Base-by-base conservation (phyloP, 1,140 invertebrate species). In the Bathynomus jamesi region DNA sequence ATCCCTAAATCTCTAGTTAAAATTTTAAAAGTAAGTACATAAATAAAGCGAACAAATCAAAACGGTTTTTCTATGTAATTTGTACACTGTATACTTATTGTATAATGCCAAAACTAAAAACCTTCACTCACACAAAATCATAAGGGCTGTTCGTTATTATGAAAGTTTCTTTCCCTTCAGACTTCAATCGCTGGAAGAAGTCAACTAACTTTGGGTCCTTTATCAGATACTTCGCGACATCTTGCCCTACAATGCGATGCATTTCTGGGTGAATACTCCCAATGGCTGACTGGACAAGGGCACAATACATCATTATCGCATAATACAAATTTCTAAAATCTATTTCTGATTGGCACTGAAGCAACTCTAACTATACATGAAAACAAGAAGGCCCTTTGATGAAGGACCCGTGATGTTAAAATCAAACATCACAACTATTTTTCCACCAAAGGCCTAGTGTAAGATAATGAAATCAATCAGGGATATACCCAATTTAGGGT, bases 141-240 rank as follows among this genome's bases (percentile, higher is more conserved):
- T 90, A 98, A 0, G 95, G 95, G 83, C 94, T 97, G 80, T 99
- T 99, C 8, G 96, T 98, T 1, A 99, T 93, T 24, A 99, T 83
- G 82, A 99, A 98, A 78, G 97, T 85, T 82, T 96, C 95, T 82
- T 97, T 98, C 25, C 87, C 86, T 28, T 86, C 86, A 2, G 86
- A 83, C 72, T 86, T 84, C 7, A 98, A 82, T 78, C 89, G 86
- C 70, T 91, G 83, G 72, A 98, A 90, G 80, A 93, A 93, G 73
- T 84, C 85, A 71, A 86, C 85, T 24, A 96, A 83, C 67, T 90
- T 87, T 29, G 87, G 85, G 81, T 93, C 92, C 10, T 87, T 86
- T 79, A 94, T 88, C 66, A 97, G 86, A 79, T 94, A 96, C 61
- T 93, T 86, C 2, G 87, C 84, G 8, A 90, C 88, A 80, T 95